Evolutionary conservation across 2,113 vertebrate species (phyloP).

Genomic region (Columba livia): DNA sequence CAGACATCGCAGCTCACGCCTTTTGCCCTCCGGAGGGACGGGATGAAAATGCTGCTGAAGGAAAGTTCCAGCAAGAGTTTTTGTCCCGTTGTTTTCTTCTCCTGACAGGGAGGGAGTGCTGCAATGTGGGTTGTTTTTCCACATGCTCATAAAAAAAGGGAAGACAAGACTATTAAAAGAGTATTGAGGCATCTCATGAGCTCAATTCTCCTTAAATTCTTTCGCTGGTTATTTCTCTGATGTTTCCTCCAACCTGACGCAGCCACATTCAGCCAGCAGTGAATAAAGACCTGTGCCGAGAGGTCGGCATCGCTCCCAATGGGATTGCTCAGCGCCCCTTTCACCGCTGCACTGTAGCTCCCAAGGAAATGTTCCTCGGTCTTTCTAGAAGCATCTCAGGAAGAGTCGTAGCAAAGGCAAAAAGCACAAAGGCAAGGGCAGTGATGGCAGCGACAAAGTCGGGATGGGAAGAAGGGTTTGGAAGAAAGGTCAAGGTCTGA

Average conservation of each 20-base stretch:
- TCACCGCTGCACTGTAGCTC: neutral
- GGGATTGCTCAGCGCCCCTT: neutral
- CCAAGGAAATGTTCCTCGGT: accelerated
- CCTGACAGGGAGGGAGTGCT: neutral
- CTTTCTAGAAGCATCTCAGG: neutral
- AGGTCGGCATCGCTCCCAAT: accelerated
- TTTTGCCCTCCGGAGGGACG: neutral
- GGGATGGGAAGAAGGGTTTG: neutral
- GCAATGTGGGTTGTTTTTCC: neutral
- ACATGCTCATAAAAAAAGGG: neutral
- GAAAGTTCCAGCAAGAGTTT: neutral
- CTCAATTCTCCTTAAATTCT: neutral
- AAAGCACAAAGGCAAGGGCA: neutral
- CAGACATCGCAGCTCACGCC: accelerated
- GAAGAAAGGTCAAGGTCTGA: neutral
- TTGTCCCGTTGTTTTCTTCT: neutral
- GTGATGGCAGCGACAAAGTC: neutral
- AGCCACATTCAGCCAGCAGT: neutral
- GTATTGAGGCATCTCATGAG: accelerated
- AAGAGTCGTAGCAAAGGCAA: neutral
- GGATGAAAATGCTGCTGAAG: neutral
- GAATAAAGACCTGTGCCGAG: neutral
- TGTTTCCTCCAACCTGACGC: neutral
- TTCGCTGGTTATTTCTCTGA: neutral
- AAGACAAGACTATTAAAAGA: accelerated